Evolutionary conservation across 2,113 vertebrate genomes (phyloP).

Genomic region (Alexandromys fortis): DNA sequence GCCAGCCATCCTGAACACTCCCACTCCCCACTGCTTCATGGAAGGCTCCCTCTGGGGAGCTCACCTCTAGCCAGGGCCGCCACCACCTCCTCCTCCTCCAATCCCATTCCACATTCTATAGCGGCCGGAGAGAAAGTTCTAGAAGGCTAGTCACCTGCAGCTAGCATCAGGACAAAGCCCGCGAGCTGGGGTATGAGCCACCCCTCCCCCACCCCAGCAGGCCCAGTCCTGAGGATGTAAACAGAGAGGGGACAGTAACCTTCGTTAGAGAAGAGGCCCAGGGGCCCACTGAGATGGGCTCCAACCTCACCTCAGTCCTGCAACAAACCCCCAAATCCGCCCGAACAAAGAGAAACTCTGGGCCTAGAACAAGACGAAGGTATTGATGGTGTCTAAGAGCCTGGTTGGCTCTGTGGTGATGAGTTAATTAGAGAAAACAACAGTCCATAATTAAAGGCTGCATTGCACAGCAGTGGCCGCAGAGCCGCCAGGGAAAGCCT

Average conservation of each 20-base stretch:
- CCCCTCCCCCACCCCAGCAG: neutral
- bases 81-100: neutral
- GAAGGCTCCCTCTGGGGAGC: neutral
- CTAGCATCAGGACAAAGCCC: neutral
- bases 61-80: neutral
- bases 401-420: neutral
- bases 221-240: neutral
- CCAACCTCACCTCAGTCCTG: neutral
- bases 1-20: neutral
- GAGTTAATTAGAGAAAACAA: conserved; percentile 38
- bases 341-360: neutral
- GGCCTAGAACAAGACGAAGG: neutral
- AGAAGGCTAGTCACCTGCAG: neutral
- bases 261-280: neutral
- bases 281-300: neutral
- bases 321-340: neutral
- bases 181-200: neutral
- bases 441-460: conserved; percentile 6
- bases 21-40: neutral
- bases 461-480: neutral
- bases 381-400: neutral
- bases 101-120: neutral
- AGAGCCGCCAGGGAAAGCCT: neutral
- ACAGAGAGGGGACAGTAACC: neutral
- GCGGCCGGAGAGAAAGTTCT: neutral